Evolutionary conservation across 92 coral and sea anemone genomes (phyloP), one percentile per base, ranked within the genome.

Genomic region (Actinostola sp.): DNA sequence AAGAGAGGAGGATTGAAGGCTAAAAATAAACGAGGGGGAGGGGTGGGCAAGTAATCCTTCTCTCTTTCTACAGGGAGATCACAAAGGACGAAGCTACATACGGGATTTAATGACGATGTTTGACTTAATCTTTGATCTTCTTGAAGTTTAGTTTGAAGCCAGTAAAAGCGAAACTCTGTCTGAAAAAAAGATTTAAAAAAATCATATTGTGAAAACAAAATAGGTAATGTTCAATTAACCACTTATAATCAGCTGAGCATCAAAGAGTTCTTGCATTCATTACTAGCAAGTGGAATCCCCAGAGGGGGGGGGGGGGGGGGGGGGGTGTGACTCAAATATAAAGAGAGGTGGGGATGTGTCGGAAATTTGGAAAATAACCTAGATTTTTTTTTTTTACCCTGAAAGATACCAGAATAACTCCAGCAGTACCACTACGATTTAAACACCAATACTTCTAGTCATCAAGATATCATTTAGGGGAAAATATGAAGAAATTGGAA

Each of bases 131-230:
- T 62, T 23, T 87, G 81, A 42, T 90, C 91, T 58, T 93, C 98
- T 39, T 81, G 81, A 10, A 93, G 88, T 51, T 93, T 93, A 29
- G 98, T 89, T 24, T 82, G 86, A 62, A 91, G 69, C 98, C 98
- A 93, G 67, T 93, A 93, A 71, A 91, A 93, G 29, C 98, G 84
- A 77, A 93, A 93, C 57, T 93, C 98, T 19, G 98, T 91, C 98
- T 86, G 67, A 1, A 72, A 52, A 50, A 57, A 4, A 57, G 19
- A 57, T 3, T 7, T 39, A 39, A 39, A 7, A 7, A 7, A 39
- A 14, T 7, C 8, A 39, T 7, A 39, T 39, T 39, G 7, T 7
- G 45, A 7, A 14, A 39, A 39, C 14, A 1, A 64, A 62, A 19
- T 5, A 32, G 68, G 15, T 20, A 36, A 3, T 28, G n/a, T 20